Evolutionary conservation across 2,797 vertebrate species (phyloP), one percentile per base, ranked within the genome.

Genomic region (Rhinogobio ventralis): DNA sequence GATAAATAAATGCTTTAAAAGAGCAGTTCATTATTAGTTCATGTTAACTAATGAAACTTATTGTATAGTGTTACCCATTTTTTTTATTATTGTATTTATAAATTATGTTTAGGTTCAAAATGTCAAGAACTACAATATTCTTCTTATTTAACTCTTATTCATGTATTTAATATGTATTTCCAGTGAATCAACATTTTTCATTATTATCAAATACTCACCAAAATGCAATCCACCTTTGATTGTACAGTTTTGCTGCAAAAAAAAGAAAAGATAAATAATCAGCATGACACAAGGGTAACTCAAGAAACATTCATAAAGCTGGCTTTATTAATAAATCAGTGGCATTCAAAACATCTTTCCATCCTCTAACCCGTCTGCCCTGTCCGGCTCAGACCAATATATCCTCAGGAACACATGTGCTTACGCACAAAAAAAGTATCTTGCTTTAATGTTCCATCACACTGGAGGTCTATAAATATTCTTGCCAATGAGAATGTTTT

Each of bases 181-280:
- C 9, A 15, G 45, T 17, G 13, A 51, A 49, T 15, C 23, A 62
- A 62, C 23, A 77, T 28, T 5, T 77, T 42, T 66, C 0, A 25
- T 14, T n/a, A 45, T 33, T 39, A 13, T 79, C 20, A 6, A 80
- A 89, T 93, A 98, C 98, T 99, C 93, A 99, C 98, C 97, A 99
- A 95, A 94, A 99, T 99, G 95, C 94, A 97, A 94, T 99, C 98
- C 95, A 99, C 97, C 95, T 98, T 99, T 91, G 97, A 98, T 93
- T 99, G 98, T 95, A 98, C 97, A 90, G 97, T 97, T 99, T 99
- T 99, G 95, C 98, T 99, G 95, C 67, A 95, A 92, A 78, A 85
- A 66, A 77, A 36, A 74, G 28, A 71, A 9, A 83, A 62, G 72
- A 85, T 86, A 91, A 88, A 94, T 88, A 91, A 92, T 95, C 89